A percentile compares a stretch with the other conserved stretches of the same genome.
Evolutionary conservation across 35 echinoderm and acorn worm species (phyloP).

Genomic region (Lytechinus variegatus): DNA sequence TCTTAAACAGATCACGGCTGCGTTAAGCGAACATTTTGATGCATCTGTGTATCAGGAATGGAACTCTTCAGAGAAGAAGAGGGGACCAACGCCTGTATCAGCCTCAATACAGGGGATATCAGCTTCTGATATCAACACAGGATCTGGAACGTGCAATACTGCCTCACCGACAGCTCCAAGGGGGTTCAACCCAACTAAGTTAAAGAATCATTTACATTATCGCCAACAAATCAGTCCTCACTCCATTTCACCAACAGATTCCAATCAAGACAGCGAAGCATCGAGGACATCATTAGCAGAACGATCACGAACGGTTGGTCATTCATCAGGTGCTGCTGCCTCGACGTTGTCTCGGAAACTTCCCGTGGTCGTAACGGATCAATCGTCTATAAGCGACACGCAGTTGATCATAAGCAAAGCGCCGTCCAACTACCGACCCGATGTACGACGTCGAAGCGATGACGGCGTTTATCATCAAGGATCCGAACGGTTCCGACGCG

Average conservation of each 20-base stretch:
- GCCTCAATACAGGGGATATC: background rate
- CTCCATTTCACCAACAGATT: background rate
- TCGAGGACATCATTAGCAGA: background rate
- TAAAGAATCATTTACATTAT: background rate
- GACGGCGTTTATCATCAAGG: background rate
- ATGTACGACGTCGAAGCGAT: conserved; percentile 30
- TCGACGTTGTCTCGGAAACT: background rate
- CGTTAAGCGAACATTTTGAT: conserved; percentile 78
- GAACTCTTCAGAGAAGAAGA: conserved; percentile 22
- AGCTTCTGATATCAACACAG: background rate
- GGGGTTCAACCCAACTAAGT: background rate
- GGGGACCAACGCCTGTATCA: background rate
- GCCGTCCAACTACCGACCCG: background rate
- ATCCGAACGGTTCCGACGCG: background rate
- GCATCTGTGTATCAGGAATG: conserved; percentile 61
- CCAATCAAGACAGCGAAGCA: background rate
- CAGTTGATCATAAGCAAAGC: conserved; percentile 44
- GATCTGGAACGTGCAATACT: background rate
- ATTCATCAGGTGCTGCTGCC: background rate
- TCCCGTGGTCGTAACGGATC: background rate
- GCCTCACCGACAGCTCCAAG: background rate
- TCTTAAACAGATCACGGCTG: conserved; percentile 86
- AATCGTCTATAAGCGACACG: background rate
- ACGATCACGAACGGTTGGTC: conserved; percentile 7
- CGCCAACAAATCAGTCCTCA: conserved; percentile 26